Conservation (phyloP, 2,797 vertebrate species). For the Nyctibius grandis region DNA sequence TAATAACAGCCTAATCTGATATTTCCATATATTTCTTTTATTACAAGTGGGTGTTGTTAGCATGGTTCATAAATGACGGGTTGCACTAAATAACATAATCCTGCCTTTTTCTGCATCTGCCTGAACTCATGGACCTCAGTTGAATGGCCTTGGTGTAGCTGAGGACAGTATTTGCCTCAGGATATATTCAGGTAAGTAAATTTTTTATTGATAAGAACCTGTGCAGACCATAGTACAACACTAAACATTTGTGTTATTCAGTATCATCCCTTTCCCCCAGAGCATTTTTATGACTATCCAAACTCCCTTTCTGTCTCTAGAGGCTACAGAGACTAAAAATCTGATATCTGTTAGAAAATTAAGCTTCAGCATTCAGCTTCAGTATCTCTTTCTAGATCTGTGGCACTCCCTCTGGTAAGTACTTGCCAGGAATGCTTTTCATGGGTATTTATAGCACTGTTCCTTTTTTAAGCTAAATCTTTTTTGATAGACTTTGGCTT, state of each 20-base stretch:
- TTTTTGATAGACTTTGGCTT: constrained; percentile 51
- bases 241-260: not conserved
- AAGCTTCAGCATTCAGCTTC: constrained; percentile 26
- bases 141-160: not conserved
- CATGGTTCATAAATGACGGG: not conserved
- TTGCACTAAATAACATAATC: not conserved
- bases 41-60: not conserved
- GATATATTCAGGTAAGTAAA: not conserved
- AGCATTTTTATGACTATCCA: not conserved
- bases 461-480: constrained; percentile 3
- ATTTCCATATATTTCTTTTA: not conserved
- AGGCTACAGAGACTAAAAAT: constrained; percentile 24
- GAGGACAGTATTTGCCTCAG: not conserved
- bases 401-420: constrained; percentile 31
- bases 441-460: constrained; percentile 43
- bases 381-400: constrained; percentile 39
- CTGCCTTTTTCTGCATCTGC: not conserved
- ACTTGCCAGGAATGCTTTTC: constrained; percentile 48
- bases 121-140: not conserved
- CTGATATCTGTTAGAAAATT: constrained; percentile 42
- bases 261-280: not conserved
- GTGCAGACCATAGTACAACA: not conserved
- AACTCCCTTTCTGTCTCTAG: constrained; percentile 13
- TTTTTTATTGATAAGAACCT: not conserved
- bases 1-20: not conserved